Percentiles rank a stretch among this genome's conserved stretches.
These are phyloP conservation scores for Oxygymnocypris stewartii DNA, from an alignment of 2,113 vertebrate species.

Conservation along the genomic window DNA sequence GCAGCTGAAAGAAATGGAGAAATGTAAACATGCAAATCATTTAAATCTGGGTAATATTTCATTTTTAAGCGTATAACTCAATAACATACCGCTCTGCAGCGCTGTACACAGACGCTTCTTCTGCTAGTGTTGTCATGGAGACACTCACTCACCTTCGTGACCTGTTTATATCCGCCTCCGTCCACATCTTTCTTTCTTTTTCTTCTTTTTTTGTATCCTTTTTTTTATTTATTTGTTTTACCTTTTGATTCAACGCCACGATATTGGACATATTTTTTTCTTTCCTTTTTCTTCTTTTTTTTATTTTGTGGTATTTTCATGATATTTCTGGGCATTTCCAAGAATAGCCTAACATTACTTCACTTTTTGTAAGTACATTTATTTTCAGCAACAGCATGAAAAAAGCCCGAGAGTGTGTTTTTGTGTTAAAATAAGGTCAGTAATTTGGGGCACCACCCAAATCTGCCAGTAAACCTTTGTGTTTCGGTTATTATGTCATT, in stretches of 20 bases:
- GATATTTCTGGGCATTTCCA: not conserved
- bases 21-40: not conserved
- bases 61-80: too few relatives aligned
- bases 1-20: not conserved
- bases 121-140: slow-evolving; percentile 55
- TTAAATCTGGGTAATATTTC: not conserved
- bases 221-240: not conserved
- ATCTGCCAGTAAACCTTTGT: not conserved
- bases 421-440: slow-evolving; percentile 21
- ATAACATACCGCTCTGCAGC: not conserved
- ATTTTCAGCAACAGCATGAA: not conserved
- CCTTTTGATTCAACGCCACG: too few relatives aligned
- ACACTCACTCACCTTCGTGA: slow-evolving; percentile 48
- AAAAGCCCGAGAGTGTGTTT: not conserved
- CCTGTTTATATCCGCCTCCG: slow-evolving; percentile 30
- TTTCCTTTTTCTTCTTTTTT: not conserved
- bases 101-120: slow-evolving; percentile 17
- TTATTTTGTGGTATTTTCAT: not conserved
- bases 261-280: not conserved
- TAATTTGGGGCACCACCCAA: not conserved
- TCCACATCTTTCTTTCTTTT: not conserved
- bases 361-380: not conserved
- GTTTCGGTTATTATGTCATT: slow-evolving; percentile 25
- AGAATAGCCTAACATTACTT: not conserved
- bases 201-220: not conserved